Evolutionary conservation across 2,113 vertebrate species (phyloP), one percentile per base, ranked within the genome.

Genomic region (Ailurus styani): DNA sequence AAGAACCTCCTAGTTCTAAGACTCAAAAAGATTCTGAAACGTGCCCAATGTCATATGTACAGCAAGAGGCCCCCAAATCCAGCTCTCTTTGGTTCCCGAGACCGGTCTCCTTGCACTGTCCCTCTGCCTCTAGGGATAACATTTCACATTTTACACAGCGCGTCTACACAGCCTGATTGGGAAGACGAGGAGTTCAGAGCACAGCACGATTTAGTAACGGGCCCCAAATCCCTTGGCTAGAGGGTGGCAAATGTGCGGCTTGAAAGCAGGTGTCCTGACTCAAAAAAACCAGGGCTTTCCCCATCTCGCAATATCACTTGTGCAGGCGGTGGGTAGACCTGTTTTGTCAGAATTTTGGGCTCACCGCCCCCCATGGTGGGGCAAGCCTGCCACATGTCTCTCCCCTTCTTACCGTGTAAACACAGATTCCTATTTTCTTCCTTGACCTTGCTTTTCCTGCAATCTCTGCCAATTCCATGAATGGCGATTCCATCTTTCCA

Each of bases 261-360:
- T 15, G 47, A 90, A 90, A 29, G 55, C 84, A 81, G 27, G 42
- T 52, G 72, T 73, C 90, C 52, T 86, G 9, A 93, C 29, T 86
- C 50, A 40, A 3, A 83, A 68, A 77, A 42, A 34, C 21, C 13
- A 81, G 79, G 66, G 52, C 27, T 87, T 60, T 72, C 29, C 73
- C 68, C 54, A 62, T 40, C 23, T 42, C 0, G 2, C 3, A 0
- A 1, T 10, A 3, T 2, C 2, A 20, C 23, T 50, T 62, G 20
- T 47, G 23, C n/a, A 0, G 14, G 21, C 25, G 17, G 54, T 11
- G 11, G 11, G 45, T 23, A 42, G 37, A 62, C 42, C 15, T 3
- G 4, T 55, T 90, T 88, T 50, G 72, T 66, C 40, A 72, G 50
- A 70, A 15, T 27, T 90, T 23, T 45, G 6, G 64, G 64, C 27